Percentiles rank a stretch among this genome's conserved stretches.
These are phyloP conservation scores for Cosmopolites sordidus DNA, from an alignment of 2,888 invertebrate species.

Conservation along the genomic window DNA sequence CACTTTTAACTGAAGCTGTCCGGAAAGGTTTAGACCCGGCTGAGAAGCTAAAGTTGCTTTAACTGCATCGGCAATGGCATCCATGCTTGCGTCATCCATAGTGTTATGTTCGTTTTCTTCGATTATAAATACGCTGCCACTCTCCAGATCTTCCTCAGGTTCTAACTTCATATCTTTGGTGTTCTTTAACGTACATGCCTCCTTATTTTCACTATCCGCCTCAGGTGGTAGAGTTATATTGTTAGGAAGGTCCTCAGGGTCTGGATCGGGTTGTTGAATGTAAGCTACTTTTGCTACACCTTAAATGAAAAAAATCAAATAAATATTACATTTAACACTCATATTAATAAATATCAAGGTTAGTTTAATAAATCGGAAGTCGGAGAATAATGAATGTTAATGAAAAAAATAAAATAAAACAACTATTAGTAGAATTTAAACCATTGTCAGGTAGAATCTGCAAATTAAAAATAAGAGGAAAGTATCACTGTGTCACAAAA, in stretches of 20 bases:
- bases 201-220: constrained; percentile 41
- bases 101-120: constrained; percentile 35
- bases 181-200: constrained; percentile 44
- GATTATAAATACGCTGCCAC: constrained; percentile 27
- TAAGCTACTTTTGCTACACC: constrained; percentile 46
- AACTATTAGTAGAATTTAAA: no score
- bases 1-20: constrained; percentile 46
- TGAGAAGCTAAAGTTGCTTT: constrained; percentile 46
- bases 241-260: constrained; percentile 47
- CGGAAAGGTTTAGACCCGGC: constrained; percentile 43
- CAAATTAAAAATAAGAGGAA: no score
- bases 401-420: no score
- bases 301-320: constrained; percentile 13
- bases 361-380: background rate
- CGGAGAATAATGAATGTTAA: no score
- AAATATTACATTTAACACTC: background rate
- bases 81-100: constrained; percentile 44
- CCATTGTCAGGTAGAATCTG: no score
- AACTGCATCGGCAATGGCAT: constrained; percentile 48
- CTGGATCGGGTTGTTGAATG: constrained; percentile 42
- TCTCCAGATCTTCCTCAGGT: constrained; percentile 7
- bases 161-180: constrained; percentile 16
- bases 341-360: background rate
- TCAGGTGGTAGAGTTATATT: constrained; percentile 50
- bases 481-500: no score